Percentiles rank a stretch among this genome's conserved stretches.
These are phyloP conservation scores for Andrena marginata DNA, from an alignment of 2,888 invertebrate species.

Conservation along the genomic window DNA sequence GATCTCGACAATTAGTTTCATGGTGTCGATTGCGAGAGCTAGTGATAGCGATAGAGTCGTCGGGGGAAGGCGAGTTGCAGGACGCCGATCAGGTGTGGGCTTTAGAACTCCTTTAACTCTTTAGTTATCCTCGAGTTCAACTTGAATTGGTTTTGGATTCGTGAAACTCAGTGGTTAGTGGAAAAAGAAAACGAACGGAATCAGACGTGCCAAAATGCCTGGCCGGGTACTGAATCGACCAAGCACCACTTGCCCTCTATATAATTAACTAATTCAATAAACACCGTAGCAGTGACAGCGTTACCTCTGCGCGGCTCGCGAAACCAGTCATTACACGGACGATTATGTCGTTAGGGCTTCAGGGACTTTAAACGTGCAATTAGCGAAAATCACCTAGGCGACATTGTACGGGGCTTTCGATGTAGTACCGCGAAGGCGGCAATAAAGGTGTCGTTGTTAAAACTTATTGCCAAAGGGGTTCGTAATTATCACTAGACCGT, in stretches of 20 bases:
- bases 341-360: conserved; percentile 75
- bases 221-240: background rate
- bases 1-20: conserved; percentile 65
- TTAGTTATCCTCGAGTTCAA: no score
- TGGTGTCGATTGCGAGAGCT: conserved; percentile 60
- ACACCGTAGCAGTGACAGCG: conserved; percentile 75
- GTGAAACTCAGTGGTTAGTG: background rate
- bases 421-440: conserved; percentile 23
- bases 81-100: conserved; percentile 16
- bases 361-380: conserved; percentile 72
- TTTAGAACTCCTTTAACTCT: background rate
- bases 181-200: conserved; percentile 16
- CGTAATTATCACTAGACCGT: conserved; percentile 35
- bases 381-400: conserved; percentile 66
- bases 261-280: conserved; percentile 78
- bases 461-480: conserved; percentile 23
- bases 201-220: conserved; percentile 35
- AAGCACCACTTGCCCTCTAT: conserved; percentile 35
- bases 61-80: background rate
- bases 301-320: conserved; percentile 63
- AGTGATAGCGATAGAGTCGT: conserved; percentile 24
- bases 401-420: conserved; percentile 38
- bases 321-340: conserved; percentile 74
- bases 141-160: background rate
- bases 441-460: conserved; percentile 55